A percentile compares a stretch with the other conserved stretches of the same genome.
These are phyloP conservation scores for Diadromus collaris DNA, from an alignment of 2,888 invertebrate genomes.

Conservation along the genomic window DNA sequence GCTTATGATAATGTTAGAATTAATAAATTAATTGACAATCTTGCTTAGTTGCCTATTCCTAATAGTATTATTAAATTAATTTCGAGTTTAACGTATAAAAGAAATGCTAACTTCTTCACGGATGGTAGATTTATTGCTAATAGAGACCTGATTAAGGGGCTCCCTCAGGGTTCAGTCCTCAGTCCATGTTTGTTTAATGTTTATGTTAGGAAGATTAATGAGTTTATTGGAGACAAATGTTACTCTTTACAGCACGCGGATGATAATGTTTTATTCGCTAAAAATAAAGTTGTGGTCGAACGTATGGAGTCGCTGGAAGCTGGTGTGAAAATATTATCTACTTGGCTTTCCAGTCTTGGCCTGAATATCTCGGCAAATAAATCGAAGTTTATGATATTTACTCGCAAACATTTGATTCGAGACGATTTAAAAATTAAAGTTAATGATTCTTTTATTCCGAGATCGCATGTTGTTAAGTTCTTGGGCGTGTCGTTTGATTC, in stretches of 20 bases:
- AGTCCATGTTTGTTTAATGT: constrained; percentile 25
- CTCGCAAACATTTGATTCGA: not conserved
- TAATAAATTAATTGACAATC: not conserved
- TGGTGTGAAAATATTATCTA: not conserved
- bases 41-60: constrained; percentile 16
- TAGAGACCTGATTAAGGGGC: constrained; percentile 6
- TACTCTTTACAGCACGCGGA: constrained; percentile 16
- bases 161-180: no score
- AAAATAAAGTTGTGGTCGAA: not conserved
- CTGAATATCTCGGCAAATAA: constrained; percentile 18
- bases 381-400: constrained; percentile 27
- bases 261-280: constrained; percentile 10
- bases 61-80: constrained; percentile 16
- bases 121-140: constrained; percentile 17
- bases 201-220: constrained; percentile 15
- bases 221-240: not conserved
- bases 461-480: constrained; percentile 3
- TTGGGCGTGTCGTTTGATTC: constrained; percentile 22
- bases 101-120: constrained; percentile 23
- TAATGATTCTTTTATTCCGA: not conserved
- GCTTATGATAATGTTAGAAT: constrained; percentile 34
- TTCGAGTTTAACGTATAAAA: not conserved
- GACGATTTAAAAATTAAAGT: not conserved
- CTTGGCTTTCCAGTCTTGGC: constrained; percentile 5
- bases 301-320: not conserved